phyloP scores from a whole-genome alignment of 2,888 invertebrate genomes.

The Gortyna flavago region DNA sequence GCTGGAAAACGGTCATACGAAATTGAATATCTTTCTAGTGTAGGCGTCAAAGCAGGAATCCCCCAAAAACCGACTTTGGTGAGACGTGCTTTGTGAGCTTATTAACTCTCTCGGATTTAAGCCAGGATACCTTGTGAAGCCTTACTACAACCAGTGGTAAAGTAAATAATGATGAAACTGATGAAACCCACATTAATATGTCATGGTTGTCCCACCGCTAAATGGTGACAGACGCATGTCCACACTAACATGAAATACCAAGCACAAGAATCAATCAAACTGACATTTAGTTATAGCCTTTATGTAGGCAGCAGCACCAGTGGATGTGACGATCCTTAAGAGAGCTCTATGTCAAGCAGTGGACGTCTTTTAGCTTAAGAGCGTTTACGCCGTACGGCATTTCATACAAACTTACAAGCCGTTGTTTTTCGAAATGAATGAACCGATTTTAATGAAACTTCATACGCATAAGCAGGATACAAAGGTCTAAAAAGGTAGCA shows the following conservation, averaged over 20 bases:
- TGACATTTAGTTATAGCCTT: slow-evolving; percentile 26
- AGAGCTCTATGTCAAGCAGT: slow-evolving; percentile 13
- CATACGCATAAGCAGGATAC: too few species aligned
- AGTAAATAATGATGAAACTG: background rate
- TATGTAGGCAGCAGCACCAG: slow-evolving; percentile 25
- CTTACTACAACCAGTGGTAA: background rate
- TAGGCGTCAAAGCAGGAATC: background rate
- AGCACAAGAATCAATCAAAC: background rate
- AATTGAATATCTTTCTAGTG: background rate
- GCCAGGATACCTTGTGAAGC: background rate
- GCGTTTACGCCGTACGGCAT: too few species aligned
- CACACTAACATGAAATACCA: slow-evolving; percentile 17
- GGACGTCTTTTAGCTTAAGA: background rate
- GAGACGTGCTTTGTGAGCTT: background rate
- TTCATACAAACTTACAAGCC: too few species aligned
- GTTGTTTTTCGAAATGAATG: too few species aligned
- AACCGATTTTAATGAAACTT: too few species aligned
- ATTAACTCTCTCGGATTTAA: background rate
- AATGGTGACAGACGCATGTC: slow-evolving; percentile 36
- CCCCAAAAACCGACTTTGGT: background rate
- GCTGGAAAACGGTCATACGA: background rate
- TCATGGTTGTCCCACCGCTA: background rate
- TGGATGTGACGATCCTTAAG: background rate
- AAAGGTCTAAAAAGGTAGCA: too few species aligned
- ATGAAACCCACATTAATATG: slow-evolving; percentile 11